Base-by-base conservation (phyloP, 2,113 vertebrate species). In the Blennius ocellaris region DNA sequence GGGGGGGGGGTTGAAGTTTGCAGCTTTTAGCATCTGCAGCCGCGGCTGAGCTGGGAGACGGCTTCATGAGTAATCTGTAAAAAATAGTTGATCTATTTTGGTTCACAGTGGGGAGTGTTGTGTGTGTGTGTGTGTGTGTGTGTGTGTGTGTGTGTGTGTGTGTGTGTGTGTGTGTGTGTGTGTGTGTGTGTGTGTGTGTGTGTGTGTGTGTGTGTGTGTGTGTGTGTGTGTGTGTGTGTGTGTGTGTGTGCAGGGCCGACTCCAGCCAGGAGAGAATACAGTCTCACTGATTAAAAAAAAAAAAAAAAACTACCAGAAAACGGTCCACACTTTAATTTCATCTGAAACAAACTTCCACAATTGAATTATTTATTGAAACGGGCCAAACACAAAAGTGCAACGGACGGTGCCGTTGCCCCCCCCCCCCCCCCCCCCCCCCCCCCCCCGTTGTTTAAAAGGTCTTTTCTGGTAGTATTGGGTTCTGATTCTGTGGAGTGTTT, bases 51-150 rank as follows among this genome's bases (percentile, higher is more conserved):
- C 71, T 74, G 40, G 40, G 67, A 66, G 87, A 81, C 40, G 72
- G 56, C 62, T 67, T 86, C 84, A 79, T 90, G 86, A 82, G 68
- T 83, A 80, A 90, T 84, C 85, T 83, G 62, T 88, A 90, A 89
- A 93, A 92, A 91, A 90, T 93, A 83, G 87, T 81, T 7, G 21
- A 83, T 93, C 83, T 90, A 87, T 92, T 91, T 89, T 70, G 86
- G 87, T 73, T 60, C 73, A 57, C 50, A 16, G 36, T 48, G 78
- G 63, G 66, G n/a, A n/a, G 47, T 41, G 57, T 49, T 14, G 0
- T 5, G 8, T 14, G 59, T 74, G 69, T 74, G 68, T 43, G 57
- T 57, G 60, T 63, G 45, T 50, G 45, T 37, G 51, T 9, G 50
- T 50, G 52, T 40, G 41, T 17, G 47, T 64, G 50, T 64, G 21